Base-by-base conservation (phyloP, 1,140 invertebrate genomes). In the Armadillidium nasatum region DNA sequence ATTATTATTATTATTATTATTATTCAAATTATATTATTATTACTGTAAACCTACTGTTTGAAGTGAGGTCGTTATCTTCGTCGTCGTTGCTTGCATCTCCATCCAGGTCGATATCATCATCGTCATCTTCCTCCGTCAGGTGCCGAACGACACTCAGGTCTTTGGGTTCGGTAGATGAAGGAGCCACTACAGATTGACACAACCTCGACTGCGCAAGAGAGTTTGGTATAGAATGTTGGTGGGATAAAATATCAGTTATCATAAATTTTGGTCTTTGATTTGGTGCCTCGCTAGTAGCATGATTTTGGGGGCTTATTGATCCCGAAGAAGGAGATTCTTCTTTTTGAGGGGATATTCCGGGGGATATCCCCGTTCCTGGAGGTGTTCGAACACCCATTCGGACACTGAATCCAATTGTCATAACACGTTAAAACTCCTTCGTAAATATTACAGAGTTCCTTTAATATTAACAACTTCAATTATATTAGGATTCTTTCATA, bases 331-430 rank as follows among this genome's bases (percentile, higher is more conserved):
- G 19, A 60, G 50, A 60, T 13, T 60, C 50, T 1, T 60, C 50
- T 60, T 60, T 60, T 13, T 19, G 11, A 19, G 50, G 50, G 33
- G 33, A 33, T 33, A 33, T 33, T 33, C 33, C 33, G 33, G 33
- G 33, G 33, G 33, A 33, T 13, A 60, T 60, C 4, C 50, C 50
- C 50, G 50, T 19, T 19, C 50, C 50, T 60, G 50, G 50, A 15
- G 50, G 50, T 60, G 50, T 60, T 13, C 50, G 50, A 60, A 60
- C 50, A 60, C 50, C 50, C 50, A 60, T 60, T 60, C 50, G 50
- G 11, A 19, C 11, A 60, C 50, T 15, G 7, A 60, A 13, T 60
- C 19, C 50, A 60, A 60, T 19, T 15, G 50, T 60, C 50, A 60
- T 60, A 60, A 60, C 50, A 60, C 50, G 50, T 4, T 15, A 60